These are phyloP conservation scores for Schmidtea mediterranea DNA, from an alignment of 1,140 invertebrate species.

Conservation along the genomic window DNA sequence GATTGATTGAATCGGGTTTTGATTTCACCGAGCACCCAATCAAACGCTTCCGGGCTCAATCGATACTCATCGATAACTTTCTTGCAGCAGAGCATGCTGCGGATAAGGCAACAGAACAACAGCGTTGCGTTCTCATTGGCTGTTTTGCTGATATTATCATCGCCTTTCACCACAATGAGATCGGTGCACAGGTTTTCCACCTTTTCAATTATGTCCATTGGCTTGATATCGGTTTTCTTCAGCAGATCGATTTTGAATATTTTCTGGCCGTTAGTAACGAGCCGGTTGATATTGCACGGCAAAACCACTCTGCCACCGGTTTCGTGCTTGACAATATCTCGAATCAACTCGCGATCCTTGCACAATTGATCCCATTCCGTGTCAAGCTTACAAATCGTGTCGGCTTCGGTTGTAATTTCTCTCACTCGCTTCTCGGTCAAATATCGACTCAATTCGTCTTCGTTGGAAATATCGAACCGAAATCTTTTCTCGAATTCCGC, in stretches of 20 bases:
- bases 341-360: constrained; percentile 52
- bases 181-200: constrained; percentile 16
- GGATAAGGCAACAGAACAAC: constrained; percentile 73
- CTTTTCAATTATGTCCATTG: constrained; percentile 29
- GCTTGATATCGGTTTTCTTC: constrained; percentile 67
- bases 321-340: constrained; percentile 36
- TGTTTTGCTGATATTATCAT: constrained; percentile 69
- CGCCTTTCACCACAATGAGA: constrained; percentile 45
- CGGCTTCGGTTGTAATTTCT: background rate
- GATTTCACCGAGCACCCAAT: constrained; percentile 97
- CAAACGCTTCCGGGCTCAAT: constrained; percentile 76
- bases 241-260: constrained; percentile 92
- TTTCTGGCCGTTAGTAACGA: constrained; percentile 99
- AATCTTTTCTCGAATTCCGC: constrained; percentile 79
- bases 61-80: constrained; percentile 81
- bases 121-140: constrained; percentile 94
- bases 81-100: constrained; percentile 57
- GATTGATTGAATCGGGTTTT: constrained; percentile 91
- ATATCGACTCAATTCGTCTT: constrained; percentile 23
- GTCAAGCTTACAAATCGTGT: constrained; percentile 40
- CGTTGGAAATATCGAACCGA: constrained; percentile 78
- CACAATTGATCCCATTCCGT: constrained; percentile 75
- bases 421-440: constrained; percentile 2
- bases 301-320: constrained; percentile 20
- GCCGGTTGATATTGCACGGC: constrained; percentile 80